Percentiles rank a stretch among this genome's conserved stretches.
phyloP scores from a whole-genome alignment of 2,888 invertebrate genomes.

The Tachystola acroxantha region DNA sequence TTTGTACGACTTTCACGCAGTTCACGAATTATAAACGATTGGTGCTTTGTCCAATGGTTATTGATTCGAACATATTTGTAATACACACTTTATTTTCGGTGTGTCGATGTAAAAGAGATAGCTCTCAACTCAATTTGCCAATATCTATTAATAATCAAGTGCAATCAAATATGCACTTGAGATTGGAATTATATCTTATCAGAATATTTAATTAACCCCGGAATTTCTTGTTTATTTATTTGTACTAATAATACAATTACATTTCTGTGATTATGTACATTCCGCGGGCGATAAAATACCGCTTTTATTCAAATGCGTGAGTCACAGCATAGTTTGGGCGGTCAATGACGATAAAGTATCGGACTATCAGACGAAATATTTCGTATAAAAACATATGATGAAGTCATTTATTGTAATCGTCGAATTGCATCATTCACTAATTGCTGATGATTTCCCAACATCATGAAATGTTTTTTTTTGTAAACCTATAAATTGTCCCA shows the following conservation, averaged over 20 bases:
- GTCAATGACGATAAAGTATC: slow-evolving; percentile 31
- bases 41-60: too few relatives aligned
- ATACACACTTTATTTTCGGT: not conserved
- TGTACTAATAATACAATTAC: slow-evolving; percentile 21
- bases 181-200: not conserved
- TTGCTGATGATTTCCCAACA: slow-evolving; percentile 1
- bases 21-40: not conserved
- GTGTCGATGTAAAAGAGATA: too few relatives aligned
- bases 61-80: not conserved
- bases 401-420: slow-evolving; percentile 35
- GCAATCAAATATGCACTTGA: not conserved
- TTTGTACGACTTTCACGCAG: slow-evolving; percentile 62
- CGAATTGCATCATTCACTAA: slow-evolving; percentile 10
- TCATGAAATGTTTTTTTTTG: not conserved
- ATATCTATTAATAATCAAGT: not conserved
- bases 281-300: slow-evolving; percentile 35
- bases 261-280: slow-evolving; percentile 35
- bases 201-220: slow-evolving; percentile 14
- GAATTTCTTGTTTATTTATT: slow-evolving; percentile 27
- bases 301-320: slow-evolving; percentile 36
- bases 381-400: slow-evolving; percentile 39
- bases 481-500: too few relatives aligned
- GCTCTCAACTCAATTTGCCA: too few relatives aligned
- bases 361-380: slow-evolving; percentile 32
- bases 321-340: slow-evolving; percentile 28